Evolutionary conservation across 92 coral and sea anemone genomes (phyloP).

Genomic region (Zoanthus sansibaricus): DNA sequence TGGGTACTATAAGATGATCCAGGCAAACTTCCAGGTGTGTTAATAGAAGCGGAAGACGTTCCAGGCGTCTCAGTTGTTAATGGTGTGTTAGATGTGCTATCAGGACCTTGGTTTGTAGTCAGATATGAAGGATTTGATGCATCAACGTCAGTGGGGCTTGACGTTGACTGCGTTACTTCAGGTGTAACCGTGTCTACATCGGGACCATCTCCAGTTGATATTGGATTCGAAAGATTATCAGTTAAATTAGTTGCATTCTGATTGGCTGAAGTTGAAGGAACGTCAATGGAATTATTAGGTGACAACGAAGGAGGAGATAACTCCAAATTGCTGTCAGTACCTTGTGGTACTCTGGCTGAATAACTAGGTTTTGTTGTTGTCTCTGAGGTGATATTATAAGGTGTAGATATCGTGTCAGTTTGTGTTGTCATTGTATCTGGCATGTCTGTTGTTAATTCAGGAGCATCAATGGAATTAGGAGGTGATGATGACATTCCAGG

Average conservation of each 20-base stretch:
- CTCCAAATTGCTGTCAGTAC: neutral
- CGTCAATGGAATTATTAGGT: neutral
- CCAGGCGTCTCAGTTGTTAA: neutral
- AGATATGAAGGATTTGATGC: neutral
- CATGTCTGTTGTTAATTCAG: neutral
- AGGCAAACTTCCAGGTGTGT: neutral
- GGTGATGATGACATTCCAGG: neutral
- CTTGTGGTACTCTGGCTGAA: neutral
- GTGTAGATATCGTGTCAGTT: neutral
- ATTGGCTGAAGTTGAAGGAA: neutral
- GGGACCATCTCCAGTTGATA: neutral
- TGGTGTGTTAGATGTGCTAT: slow-evolving; percentile 16
- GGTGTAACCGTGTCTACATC: neutral
- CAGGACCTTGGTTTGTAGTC: neutral
- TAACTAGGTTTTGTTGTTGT: neutral
- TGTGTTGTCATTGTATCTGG: neutral
- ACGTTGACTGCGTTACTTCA: neutral
- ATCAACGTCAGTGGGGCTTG: neutral
- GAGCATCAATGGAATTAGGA: neutral
- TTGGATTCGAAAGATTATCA: neutral
- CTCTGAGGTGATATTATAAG: neutral
- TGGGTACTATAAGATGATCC: neutral
- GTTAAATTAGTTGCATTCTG: neutral
- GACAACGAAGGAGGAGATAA: neutral
- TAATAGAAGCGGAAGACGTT: neutral